phyloP scores from a whole-genome alignment of 1,140 invertebrate species.

The Penaeus chinensis region DNA sequence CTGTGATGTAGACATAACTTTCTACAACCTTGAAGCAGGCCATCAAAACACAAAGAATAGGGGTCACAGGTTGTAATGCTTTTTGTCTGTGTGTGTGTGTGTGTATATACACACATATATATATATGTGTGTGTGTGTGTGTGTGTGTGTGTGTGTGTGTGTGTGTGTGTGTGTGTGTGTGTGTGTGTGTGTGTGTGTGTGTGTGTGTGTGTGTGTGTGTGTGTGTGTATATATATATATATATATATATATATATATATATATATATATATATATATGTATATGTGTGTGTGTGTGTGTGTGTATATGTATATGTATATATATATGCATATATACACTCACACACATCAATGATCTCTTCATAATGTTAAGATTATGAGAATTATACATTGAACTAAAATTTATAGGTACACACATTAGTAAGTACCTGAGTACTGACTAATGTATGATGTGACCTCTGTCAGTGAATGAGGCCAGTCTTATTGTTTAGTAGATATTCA shows the following conservation, averaged over 20 bases:
- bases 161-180: not conserved
- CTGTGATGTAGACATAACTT: too few relatives aligned
- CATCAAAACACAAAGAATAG: too few relatives aligned
- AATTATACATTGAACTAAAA: too few relatives aligned
- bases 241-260: slow-evolving; percentile 33
- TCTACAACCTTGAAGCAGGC: too few relatives aligned
- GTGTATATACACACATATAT: slow-evolving; percentile 11
- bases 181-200: not conserved
- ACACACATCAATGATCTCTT: too few relatives aligned
- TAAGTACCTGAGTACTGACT: too few relatives aligned
- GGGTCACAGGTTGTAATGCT: too few relatives aligned
- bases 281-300: not conserved
- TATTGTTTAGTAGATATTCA: too few relatives aligned
- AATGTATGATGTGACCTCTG: too few relatives aligned
- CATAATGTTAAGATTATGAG: too few relatives aligned
- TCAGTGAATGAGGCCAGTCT: too few relatives aligned
- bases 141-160: not conserved
- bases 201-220: not conserved
- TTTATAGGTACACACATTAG: too few relatives aligned
- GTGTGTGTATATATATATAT: slow-evolving; percentile 20
- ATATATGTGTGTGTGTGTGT: not conserved
- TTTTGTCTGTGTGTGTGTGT: not conserved
- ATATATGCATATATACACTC: not conserved
- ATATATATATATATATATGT: slow-evolving; percentile 13
- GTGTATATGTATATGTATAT: not conserved